Evolutionary conservation across 2,888 invertebrate genomes (phyloP).

Genomic region (Gastracanthus pulcherrimus): DNA sequence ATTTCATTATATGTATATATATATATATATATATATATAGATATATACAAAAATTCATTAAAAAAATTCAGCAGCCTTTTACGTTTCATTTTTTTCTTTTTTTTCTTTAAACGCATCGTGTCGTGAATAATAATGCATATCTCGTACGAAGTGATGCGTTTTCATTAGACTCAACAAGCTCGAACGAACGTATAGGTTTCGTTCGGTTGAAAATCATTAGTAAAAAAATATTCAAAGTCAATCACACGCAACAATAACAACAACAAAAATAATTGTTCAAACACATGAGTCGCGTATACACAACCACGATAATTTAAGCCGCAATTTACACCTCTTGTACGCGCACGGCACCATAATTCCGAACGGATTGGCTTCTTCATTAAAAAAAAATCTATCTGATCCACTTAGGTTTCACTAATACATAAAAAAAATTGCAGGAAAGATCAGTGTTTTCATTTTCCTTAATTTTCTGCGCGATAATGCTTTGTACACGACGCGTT

Average conservation of each 20-base stretch:
- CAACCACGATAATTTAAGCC: conserved; percentile 32
- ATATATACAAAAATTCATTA: conserved; percentile 49
- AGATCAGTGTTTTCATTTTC: conserved; percentile 6
- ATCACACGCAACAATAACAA: conserved; percentile 55
- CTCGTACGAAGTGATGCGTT: not conserved
- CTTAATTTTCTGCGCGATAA: conserved; percentile 13
- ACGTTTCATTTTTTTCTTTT: not conserved
- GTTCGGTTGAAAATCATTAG: conserved; percentile 35
- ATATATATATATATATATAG: conserved; percentile 56
- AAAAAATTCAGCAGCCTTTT: conserved; percentile 40
- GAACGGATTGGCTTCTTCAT: not conserved
- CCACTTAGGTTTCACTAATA: conserved; percentile 32
- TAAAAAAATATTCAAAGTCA: conserved; percentile 50
- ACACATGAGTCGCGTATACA: conserved; percentile 11
- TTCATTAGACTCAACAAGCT: conserved; percentile 28
- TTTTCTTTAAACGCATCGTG: conserved; percentile 31
- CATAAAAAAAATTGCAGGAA: conserved; percentile 4
- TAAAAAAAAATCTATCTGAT: conserved; percentile 26
- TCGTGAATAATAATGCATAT: conserved; percentile 12
- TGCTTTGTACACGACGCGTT: conserved; percentile 67
- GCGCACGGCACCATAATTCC: conserved; percentile 38
- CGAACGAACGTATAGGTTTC: conserved; percentile 16
- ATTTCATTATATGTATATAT: conserved; percentile 53
- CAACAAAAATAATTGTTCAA: conserved; percentile 59
- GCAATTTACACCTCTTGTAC: conserved; percentile 41